A percentile compares a stretch with the other conserved stretches of the same genome.
phyloP scores from a whole-genome alignment of 64 coral and sea anemone genomes.

The Orbicella faveolata region DNA sequence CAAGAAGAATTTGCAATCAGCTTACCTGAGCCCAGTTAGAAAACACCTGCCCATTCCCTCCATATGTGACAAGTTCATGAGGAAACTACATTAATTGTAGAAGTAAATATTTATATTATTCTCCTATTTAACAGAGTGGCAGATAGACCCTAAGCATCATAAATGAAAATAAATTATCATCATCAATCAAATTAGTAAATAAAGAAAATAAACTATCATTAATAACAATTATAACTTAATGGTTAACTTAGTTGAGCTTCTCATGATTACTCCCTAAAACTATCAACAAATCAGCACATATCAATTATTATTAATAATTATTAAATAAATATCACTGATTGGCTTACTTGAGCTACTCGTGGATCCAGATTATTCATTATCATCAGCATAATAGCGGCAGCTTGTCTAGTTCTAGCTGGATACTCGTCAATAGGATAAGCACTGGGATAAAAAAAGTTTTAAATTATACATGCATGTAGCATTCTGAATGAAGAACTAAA shows the following conservation, averaged over 20 bases:
- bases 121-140: too few relatives aligned
- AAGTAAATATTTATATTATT: not conserved
- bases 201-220: too few relatives aligned
- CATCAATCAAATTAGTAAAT: not conserved
- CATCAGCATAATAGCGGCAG: constrained; percentile 97
- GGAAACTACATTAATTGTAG: constrained; percentile 61
- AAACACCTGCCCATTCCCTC: constrained; percentile 99
- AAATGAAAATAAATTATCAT: too few relatives aligned
- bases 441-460: constrained; percentile 9
- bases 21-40: constrained; percentile 97
- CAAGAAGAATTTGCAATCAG: not conserved
- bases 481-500: too few relatives aligned
- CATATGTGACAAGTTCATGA: constrained; percentile 96
- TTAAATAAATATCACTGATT: not conserved
- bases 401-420: constrained; percentile 75
- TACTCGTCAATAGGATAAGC: constrained; percentile 98
- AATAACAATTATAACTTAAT: too few relatives aligned
- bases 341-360: constrained; percentile 83
- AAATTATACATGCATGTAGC: too few relatives aligned
- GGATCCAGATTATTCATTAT: constrained; percentile 97
- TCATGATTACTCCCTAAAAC: not conserved
- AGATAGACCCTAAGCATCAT: too few relatives aligned
- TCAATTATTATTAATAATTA: too few relatives aligned
- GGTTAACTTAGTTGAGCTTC: not conserved
- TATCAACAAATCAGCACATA: constrained; percentile 16